Percentiles rank a stretch among this genome's conserved stretches.
Conservation (phyloP, 1,140 invertebrate genomes). For the Solenopsis fugax region DNA sequence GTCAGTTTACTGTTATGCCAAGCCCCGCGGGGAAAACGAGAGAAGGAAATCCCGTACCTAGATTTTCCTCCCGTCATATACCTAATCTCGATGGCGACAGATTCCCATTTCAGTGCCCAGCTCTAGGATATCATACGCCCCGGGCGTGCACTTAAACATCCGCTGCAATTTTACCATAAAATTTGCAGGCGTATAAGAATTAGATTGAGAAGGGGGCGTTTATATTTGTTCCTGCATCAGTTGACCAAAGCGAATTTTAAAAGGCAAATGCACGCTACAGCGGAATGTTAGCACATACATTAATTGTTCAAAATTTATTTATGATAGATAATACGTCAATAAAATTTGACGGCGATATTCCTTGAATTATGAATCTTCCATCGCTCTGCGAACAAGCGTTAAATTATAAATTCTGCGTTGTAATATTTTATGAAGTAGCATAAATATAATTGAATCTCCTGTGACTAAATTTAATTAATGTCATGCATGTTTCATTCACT, state of each 20-base stretch:
- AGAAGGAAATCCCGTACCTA: conserved; percentile 71
- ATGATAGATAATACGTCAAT: background rate
- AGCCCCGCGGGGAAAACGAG: conserved; percentile 61
- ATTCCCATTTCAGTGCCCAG: conserved; percentile 69
- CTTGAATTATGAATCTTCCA: conserved; percentile 33
- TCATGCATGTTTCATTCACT: background rate
- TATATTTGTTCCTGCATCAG: background rate
- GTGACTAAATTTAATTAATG: conserved; percentile 38
- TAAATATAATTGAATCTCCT: conserved; percentile 30
- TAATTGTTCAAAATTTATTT: conserved; percentile 18
- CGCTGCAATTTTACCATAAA: conserved; percentile 65
- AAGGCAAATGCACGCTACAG: background rate
- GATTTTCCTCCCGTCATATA: conserved; percentile 74
- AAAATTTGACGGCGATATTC: conserved; percentile 19
- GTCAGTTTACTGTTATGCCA: conserved; percentile 74
- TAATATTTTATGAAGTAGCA: conserved; percentile 19
- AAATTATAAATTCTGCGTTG: conserved; percentile 32
- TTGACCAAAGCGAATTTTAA: conserved; percentile 14
- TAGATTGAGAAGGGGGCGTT: conserved; percentile 54
- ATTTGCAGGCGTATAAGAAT: conserved; percentile 49
- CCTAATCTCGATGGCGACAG: conserved; percentile 74
- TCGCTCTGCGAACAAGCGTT: background rate
- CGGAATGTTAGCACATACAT: background rate
- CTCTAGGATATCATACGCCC: conserved; percentile 67
- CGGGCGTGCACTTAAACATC: conserved; percentile 71